Evolutionary conservation across 1,140 invertebrate genomes (phyloP), one percentile per base, ranked within the genome.

Genomic region (Pogonomyrmex californicus): DNA sequence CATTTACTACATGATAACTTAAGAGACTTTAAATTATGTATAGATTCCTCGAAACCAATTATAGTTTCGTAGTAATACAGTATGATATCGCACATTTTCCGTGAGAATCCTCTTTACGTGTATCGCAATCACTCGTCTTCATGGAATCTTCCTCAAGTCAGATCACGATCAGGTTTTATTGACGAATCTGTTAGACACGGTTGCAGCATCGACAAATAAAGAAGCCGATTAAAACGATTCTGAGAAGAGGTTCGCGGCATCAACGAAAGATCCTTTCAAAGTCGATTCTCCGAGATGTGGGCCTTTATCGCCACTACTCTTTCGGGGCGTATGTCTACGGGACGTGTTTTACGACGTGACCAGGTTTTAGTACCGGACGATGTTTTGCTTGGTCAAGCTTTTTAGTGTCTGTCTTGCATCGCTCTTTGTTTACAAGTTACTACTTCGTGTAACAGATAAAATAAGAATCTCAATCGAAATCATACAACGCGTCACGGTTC

Each of bases 281-380:
- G 86, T 87, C 65, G 66, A 63, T 77, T 12, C 47, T 23, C 10
- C n/a, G 23, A 23, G 51, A 88, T 86, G 63, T 54, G 47, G 58
- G 65, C 49, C 77, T 88, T 90, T 87, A 89, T 88, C 77, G 85
- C 47, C 41, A 65, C 85, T 78, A 86, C 79, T 77, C 71, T 88
- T 86, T 77, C 87, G 70, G 70, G 49, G 12, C 75, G 76, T 76
- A 71, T 66, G 85, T 87, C 62, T 49, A 14, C 68, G 76, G 56
- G 66, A 78, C 63, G 56, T 73, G 77, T 90, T 90, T 90, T 90
- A 90, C 88, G 87, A 90, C 23, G 54, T 71, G 58, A 71, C 71
- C 87, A 51, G 70, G 63, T 88, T 90, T 90, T 90, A 88, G 77
- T 90, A 23, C 77, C 87, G 47, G 44, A 56, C 56, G 70, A 88